Evolutionary conservation across 2,888 invertebrate genomes (phyloP).

Genomic region (Hydraecia micacea): DNA sequence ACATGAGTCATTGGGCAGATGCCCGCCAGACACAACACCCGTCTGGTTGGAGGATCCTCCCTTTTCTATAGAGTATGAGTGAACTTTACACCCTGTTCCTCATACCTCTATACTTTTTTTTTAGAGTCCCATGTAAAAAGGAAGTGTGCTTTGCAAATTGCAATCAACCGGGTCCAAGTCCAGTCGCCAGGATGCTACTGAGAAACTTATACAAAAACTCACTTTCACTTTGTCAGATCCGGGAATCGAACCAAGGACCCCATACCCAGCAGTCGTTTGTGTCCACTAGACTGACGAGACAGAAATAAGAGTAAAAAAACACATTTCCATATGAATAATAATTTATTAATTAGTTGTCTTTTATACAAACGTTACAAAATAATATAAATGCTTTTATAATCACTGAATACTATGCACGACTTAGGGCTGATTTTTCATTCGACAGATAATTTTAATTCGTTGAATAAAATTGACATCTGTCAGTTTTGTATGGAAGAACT

Average conservation of each 20-base stretch:
- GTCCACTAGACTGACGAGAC: not conserved
- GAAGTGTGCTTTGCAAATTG: too few relatives aligned
- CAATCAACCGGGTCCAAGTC: not conserved
- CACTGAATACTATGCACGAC: constrained; percentile 32
- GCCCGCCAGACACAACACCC: too few relatives aligned
- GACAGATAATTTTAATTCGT: too few relatives aligned
- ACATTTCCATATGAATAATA: constrained; percentile 62
- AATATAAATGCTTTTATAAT: constrained; percentile 60
- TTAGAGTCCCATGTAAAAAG: too few relatives aligned
- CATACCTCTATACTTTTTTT: too few relatives aligned
- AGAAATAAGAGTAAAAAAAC: not conserved
- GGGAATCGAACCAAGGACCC: not conserved
- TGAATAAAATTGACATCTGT: too few relatives aligned
- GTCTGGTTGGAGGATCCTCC: too few relatives aligned
- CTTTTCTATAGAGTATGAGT: too few relatives aligned
- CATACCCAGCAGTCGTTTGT: not conserved
- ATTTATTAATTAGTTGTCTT: constrained; percentile 68
- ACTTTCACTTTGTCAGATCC: not conserved
- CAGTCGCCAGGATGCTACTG: not conserved
- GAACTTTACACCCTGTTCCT: too few relatives aligned
- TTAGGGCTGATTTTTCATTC: not conserved
- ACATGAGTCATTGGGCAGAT: too few relatives aligned
- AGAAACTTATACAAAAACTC: not conserved
- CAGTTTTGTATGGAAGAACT: too few relatives aligned
- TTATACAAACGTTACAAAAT: constrained; percentile 67